These are phyloP conservation scores for Neomonachus schauinslandi DNA, from an alignment of 2,113 vertebrate species.

Conservation along the genomic window DNA sequence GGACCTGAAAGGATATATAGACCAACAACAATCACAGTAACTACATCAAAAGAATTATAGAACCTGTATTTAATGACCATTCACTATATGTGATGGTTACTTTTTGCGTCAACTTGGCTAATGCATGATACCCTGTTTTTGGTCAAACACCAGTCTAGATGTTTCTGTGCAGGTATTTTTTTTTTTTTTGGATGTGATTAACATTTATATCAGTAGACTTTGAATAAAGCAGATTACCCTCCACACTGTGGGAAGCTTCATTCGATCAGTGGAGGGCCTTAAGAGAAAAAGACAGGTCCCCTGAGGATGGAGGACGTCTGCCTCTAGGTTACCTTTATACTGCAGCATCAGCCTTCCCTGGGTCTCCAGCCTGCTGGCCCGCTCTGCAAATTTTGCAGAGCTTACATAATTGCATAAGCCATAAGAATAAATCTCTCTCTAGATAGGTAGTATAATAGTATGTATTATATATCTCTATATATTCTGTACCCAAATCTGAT, in stretches of 20 bases:
- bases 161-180: neutral
- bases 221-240: neutral
- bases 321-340: neutral
- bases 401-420: neutral
- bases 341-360: neutral
- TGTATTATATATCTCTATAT: neutral
- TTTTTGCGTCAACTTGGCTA: neutral
- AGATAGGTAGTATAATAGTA: neutral
- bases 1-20: neutral
- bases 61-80: neutral
- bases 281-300: neutral
- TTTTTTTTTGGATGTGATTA: neutral
- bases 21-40: neutral
- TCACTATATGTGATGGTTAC: neutral
- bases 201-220: neutral
- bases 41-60: neutral
- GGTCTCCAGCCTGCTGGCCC: neutral
- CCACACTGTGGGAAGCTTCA: neutral
- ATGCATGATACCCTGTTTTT: neutral
- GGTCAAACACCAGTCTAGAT: neutral
- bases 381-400: neutral
- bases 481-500: neutral
- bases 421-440: neutral
- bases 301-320: neutral
- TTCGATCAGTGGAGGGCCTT: neutral